Evolutionary conservation across 2,797 vertebrate species (phyloP).

Genomic region (Microctenopoma stevenorrisi): DNA sequence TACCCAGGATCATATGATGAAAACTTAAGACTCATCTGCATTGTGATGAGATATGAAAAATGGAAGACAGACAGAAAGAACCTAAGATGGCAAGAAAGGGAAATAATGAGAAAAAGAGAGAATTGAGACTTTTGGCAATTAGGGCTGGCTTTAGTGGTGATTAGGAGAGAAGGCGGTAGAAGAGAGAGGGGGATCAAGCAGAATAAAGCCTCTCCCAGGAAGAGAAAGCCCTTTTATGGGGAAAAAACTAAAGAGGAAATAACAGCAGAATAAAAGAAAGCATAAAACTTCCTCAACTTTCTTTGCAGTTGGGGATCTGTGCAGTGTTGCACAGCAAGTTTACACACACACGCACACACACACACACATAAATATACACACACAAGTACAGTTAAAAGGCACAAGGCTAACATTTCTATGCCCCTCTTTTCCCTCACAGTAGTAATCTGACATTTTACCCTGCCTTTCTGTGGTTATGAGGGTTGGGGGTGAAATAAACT

Average conservation of each 20-base stretch:
- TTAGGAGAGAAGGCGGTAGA: slow-evolving; percentile 44
- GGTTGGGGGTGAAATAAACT: not conserved
- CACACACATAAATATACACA: slow-evolving; percentile 15
- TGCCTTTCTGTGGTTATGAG: slow-evolving; percentile 46
- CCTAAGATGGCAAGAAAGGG: slow-evolving; percentile 37
- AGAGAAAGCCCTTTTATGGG: slow-evolving; percentile 48
- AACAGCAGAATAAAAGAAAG: slow-evolving; percentile 43
- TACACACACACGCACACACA: slow-evolving; percentile 16
- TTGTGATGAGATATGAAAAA: slow-evolving; percentile 61
- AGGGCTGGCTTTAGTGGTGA: slow-evolving; percentile 61
- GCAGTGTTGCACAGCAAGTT: slow-evolving; percentile 7
- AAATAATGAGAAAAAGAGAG: slow-evolving; percentile 29
- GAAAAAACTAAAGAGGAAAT: slow-evolving; percentile 30
- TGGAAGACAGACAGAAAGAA: slow-evolving; percentile 34
- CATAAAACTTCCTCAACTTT: slow-evolving; percentile 44
- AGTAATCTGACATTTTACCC: slow-evolving; percentile 56
- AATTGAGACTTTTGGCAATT: slow-evolving; percentile 63
- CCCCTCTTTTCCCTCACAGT: slow-evolving; percentile 34
- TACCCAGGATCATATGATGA: slow-evolving; percentile 67
- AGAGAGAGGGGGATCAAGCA: slow-evolving; percentile 53
- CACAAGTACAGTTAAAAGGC: slow-evolving; percentile 19
- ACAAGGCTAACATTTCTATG: slow-evolving; percentile 31
- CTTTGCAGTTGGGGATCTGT: slow-evolving; percentile 4
- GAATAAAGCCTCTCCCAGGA: slow-evolving; percentile 60
- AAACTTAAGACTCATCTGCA: slow-evolving; percentile 63